These are phyloP conservation scores for Ptychodera flava DNA, from an alignment of 35 echinoderm and acorn worm genomes.

Conservation along the genomic window DNA sequence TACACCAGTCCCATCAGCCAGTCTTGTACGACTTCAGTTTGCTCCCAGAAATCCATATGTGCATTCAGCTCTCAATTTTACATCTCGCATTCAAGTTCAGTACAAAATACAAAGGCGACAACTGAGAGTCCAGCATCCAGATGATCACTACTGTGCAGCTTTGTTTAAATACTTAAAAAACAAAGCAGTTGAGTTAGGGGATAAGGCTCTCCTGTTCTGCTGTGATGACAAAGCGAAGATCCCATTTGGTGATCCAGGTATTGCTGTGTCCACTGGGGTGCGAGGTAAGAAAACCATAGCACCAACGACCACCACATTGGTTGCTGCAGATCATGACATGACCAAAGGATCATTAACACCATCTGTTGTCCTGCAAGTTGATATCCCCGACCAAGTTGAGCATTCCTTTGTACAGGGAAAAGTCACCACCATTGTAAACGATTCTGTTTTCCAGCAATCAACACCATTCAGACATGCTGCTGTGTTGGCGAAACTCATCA, in stretches of 20 bases:
- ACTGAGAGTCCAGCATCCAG: constrained; percentile 11
- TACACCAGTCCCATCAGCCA: constrained; percentile 11
- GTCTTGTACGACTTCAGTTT: constrained; percentile 17
- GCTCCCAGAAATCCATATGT: not conserved
- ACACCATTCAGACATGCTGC: constrained; percentile 31
- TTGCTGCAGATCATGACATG: constrained; percentile 20
- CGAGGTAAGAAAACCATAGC: constrained; percentile 9
- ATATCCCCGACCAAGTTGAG: not conserved
- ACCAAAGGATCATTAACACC: constrained; percentile 10
- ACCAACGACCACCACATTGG: constrained; percentile 9
- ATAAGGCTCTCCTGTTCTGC: constrained; percentile 6
- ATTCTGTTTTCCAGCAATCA: constrained; percentile 14
- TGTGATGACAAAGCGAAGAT: constrained; percentile 18
- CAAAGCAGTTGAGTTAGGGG: constrained; percentile 8
- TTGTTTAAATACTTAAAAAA: constrained; percentile 8
- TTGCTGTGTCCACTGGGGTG: constrained; percentile 15
- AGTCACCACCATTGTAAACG: constrained; percentile 2
- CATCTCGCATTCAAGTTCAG: constrained; percentile 5
- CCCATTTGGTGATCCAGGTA: constrained; percentile 18
- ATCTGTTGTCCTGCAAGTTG: not conserved
- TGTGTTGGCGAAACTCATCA: not conserved
- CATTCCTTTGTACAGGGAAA: constrained; percentile 17
- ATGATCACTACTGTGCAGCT: constrained; percentile 21
- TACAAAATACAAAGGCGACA: constrained; percentile 25
- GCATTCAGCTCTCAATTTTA: constrained; percentile 18